Conservation (phyloP, 1,140 invertebrate species). For the Atopsyche davidsoni region DNA sequence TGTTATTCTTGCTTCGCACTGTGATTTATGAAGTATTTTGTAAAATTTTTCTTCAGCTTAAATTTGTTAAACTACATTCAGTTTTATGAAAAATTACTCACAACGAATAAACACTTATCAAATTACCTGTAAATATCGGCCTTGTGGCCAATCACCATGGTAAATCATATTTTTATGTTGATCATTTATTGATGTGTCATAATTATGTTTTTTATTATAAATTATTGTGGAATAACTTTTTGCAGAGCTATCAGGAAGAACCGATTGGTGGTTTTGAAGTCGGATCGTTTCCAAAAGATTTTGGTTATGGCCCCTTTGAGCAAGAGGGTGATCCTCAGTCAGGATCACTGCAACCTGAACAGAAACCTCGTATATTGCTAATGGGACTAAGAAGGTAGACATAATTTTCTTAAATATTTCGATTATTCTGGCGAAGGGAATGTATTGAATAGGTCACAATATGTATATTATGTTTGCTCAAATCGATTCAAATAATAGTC, state of each 20-base stretch:
- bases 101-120: neutral
- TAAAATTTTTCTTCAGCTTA: too few species aligned
- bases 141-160: neutral
- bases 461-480: too few species aligned
- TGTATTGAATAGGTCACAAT: too few species aligned
- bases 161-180: neutral
- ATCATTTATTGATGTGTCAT: neutral
- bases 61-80: conserved; percentile 1
- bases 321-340: conserved; percentile 54
- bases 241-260: conserved; percentile 65
- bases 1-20: too few species aligned
- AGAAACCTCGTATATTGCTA: conserved; percentile 87
- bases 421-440: too few species aligned
- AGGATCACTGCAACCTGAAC: conserved; percentile 56
- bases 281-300: conserved; percentile 88
- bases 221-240: conserved; percentile 1
- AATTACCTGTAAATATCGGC: neutral
- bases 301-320: conserved; percentile 82
- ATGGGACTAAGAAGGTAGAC: conserved; percentile 96
- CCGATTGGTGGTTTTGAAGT: conserved; percentile 52
- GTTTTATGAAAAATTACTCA: neutral
- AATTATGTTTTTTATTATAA: neutral
- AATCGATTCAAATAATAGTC: too few species aligned
- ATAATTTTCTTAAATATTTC: too few species aligned
- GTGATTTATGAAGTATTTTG: too few species aligned